A percentile compares a stretch with the other conserved stretches of the same genome.
Conservation (phyloP, 2,797 vertebrate species). For the Poeciliopsis paucimaculata region DNA sequence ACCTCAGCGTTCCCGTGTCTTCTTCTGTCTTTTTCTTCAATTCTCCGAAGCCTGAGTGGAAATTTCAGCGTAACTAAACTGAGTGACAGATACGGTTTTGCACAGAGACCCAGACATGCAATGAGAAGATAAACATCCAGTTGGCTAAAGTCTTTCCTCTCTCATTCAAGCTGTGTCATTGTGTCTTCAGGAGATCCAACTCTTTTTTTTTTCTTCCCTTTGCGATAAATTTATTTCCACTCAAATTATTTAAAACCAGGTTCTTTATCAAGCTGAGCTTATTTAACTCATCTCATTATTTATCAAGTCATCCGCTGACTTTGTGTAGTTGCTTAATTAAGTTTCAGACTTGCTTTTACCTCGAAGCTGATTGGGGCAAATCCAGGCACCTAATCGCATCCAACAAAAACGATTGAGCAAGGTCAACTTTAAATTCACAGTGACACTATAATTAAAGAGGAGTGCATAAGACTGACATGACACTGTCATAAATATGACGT, state of each 20-base stretch:
- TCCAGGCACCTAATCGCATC: no score
- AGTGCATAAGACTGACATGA: no score
- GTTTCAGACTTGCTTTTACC: neutral
- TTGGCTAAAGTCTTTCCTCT: constrained; percentile 6
- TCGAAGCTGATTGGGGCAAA: neutral
- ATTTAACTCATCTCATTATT: neutral
- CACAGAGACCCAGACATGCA: constrained; percentile 36
- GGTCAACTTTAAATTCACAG: neutral
- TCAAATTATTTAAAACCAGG: neutral
- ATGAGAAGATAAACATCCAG: constrained; percentile 40
- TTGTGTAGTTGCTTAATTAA: neutral
- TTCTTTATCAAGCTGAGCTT: neutral
- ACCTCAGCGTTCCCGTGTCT: neutral
- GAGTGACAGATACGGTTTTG: constrained; percentile 15
- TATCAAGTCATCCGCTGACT: neutral
- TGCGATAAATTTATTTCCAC: neutral
- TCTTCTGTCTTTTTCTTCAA: neutral
- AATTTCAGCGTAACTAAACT: constrained; percentile 23
- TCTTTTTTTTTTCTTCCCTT: neutral
- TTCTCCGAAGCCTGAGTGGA: constrained; percentile 6
- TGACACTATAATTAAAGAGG: neutral
- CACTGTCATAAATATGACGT: no score
- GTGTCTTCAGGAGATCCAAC: constrained; percentile 16
- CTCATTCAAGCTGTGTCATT: constrained; percentile 13
- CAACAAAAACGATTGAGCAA: neutral